Percentiles rank a stretch among this genome's conserved stretches.
Evolutionary conservation across 2,113 vertebrate species (phyloP).

Genomic region (Heterocephalus glaber): DNA sequence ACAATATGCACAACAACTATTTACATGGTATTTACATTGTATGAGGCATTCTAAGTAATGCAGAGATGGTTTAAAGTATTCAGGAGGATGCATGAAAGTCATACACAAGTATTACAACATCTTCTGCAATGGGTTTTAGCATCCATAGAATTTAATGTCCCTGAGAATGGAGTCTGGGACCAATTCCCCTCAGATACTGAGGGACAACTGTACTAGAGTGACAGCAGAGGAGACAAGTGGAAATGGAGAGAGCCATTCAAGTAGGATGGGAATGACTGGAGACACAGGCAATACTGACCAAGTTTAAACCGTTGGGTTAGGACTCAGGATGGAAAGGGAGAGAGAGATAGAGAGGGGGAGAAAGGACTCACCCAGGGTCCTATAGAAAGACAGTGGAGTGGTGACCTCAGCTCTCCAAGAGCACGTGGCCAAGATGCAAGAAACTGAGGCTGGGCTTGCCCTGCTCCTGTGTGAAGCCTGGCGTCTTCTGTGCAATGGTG

Average conservation of each 20-base stretch:
- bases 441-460: neutral
- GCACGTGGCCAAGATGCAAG: neutral
- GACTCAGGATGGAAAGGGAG: neutral
- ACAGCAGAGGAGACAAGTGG: neutral
- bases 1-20: neutral
- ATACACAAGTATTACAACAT: neutral
- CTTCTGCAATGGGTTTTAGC: neutral
- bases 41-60: neutral
- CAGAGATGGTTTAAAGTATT: neutral
- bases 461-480: neutral
- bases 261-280: neutral
- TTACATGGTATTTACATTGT: too few species aligned
- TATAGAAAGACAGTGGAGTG: neutral
- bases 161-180: too few species aligned
- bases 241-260: neutral
- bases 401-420: neutral
- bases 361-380: neutral
- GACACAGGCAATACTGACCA: neutral
- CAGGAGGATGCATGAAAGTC: neutral
- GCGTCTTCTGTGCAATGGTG: neutral
- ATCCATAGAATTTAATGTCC: neutral
- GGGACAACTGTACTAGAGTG: neutral
- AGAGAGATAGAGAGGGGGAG: neutral
- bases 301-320: neutral
- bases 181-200: neutral